Percentiles rank a stretch among this genome's conserved stretches.
These are phyloP conservation scores for Ceratothoa steindachneri DNA, from an alignment of 2,888 invertebrate genomes.

Conservation along the genomic window DNA sequence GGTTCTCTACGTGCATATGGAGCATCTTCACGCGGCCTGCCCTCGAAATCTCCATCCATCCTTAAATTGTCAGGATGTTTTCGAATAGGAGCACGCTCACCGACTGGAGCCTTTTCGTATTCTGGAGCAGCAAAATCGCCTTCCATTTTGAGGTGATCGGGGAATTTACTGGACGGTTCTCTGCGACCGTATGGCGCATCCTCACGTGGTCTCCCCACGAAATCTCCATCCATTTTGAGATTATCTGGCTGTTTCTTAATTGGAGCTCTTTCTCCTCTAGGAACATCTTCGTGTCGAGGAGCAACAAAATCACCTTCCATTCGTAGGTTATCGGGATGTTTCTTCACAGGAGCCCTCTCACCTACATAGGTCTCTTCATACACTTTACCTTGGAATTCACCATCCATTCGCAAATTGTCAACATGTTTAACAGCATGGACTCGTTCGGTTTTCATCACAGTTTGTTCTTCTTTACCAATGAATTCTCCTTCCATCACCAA, in stretches of 20 bases:
- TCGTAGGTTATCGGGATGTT: conserved; percentile 29
- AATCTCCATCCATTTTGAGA: conserved; percentile 30
- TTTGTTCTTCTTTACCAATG: conserved; percentile 46
- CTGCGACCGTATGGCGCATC: conserved; percentile 12
- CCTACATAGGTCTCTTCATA: conserved; percentile 53
- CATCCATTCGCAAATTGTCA: conserved; percentile 58
- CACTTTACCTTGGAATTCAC: conserved; percentile 53
- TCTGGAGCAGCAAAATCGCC: conserved; percentile 28
- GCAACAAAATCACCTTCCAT: conserved; percentile 27
- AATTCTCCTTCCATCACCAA: conserved; percentile 56
- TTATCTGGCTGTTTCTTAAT: conserved; percentile 43
- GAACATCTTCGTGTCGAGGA: conserved; percentile 12
- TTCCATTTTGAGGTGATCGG: conserved; percentile 20
- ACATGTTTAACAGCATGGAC: conserved; percentile 56
- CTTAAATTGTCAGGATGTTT: conserved; percentile 49
- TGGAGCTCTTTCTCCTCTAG: conserved; percentile 19
- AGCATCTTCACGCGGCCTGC: conserved; percentile 50
- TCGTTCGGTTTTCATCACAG: conserved; percentile 51
- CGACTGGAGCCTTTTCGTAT: conserved; percentile 53
- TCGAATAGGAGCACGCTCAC: conserved; percentile 37
- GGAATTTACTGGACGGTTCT: conserved; percentile 2
- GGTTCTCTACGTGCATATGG: conserved; percentile 52
- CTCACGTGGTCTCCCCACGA: conserved; percentile 49
- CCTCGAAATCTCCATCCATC: conserved; percentile 44
- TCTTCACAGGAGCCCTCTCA: conserved; percentile 51